phyloP scores from a whole-genome alignment of 2,113 vertebrate genomes.

The Typhlomys cinereus region DNA sequence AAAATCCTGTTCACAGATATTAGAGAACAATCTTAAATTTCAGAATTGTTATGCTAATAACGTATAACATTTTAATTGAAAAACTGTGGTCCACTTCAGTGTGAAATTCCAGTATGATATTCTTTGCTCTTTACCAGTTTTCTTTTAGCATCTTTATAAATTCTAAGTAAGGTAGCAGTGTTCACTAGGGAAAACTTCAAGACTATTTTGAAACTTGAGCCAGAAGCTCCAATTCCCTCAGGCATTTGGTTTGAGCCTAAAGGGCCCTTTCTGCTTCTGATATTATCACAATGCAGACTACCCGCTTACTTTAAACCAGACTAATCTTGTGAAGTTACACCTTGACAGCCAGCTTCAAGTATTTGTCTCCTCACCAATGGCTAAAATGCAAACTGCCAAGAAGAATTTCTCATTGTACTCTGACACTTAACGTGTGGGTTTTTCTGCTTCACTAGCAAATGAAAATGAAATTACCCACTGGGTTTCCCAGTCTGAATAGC shows the following conservation, averaged over 20 bases:
- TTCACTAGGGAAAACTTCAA: conserved; percentile 25
- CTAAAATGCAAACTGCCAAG: conserved; percentile 64
- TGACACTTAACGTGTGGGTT: conserved; percentile 69
- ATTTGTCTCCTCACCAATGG: neutral
- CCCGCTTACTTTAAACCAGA: conserved; percentile 25
- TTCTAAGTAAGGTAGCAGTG: neutral
- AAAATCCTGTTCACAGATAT: neutral
- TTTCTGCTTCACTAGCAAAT: conserved; percentile 76
- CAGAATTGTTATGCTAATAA: neutral
- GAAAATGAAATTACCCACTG: conserved; percentile 76
- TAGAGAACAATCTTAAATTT: neutral
- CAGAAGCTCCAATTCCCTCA: neutral
- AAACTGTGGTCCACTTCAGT: neutral
- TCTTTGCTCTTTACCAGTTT: neutral
- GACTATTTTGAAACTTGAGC: conserved; percentile 32
- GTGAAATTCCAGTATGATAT: neutral
- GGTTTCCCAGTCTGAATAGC: conserved; percentile 52
- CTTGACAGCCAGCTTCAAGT: conserved; percentile 48
- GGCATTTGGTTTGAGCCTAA: conserved; percentile 41
- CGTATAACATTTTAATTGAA: neutral
- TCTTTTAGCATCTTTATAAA: neutral
- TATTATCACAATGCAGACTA: conserved; percentile 31
- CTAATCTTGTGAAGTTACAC: conserved; percentile 33
- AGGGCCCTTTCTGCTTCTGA: conserved; percentile 48
- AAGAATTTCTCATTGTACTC: conserved; percentile 45